These are phyloP conservation scores for Cosmia trapezina DNA, from an alignment of 2,888 invertebrate species.

Conservation along the genomic window DNA sequence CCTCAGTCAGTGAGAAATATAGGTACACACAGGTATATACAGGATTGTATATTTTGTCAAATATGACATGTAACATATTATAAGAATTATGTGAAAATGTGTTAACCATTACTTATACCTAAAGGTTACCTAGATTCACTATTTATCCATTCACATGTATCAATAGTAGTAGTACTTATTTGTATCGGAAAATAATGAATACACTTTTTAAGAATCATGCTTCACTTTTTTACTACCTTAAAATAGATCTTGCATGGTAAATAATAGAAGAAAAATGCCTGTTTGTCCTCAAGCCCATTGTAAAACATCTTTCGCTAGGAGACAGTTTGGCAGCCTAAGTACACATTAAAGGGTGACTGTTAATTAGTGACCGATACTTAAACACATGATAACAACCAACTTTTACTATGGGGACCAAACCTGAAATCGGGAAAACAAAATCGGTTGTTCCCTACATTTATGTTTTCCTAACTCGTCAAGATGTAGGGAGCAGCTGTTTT, in stretches of 20 bases:
- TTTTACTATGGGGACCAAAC: too few species aligned
- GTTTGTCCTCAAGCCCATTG: not conserved
- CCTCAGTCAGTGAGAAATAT: slow-evolving; percentile 2
- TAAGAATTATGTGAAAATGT: slow-evolving; percentile 32
- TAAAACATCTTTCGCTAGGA: not conserved
- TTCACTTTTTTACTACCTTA: slow-evolving; percentile 14
- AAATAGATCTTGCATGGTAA: not conserved
- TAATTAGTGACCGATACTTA: too few species aligned
- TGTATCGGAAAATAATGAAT: slow-evolving; percentile 27
- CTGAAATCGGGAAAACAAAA: too few species aligned
- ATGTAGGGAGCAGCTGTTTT: too few species aligned
- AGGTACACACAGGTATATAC: not conserved
- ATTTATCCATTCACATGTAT: slow-evolving; percentile 22
- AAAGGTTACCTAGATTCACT: slow-evolving; percentile 8
- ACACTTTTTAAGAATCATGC: slow-evolving; percentile 24
- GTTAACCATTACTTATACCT: slow-evolving; percentile 1
- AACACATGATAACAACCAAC: too few species aligned
- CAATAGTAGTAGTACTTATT: slow-evolving; percentile 27
- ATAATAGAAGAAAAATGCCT: not conserved
- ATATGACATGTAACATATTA: not conserved
- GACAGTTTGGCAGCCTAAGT: not conserved
- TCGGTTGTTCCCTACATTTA: too few species aligned
- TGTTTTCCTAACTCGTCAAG: too few species aligned
- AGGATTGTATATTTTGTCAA: slow-evolving; percentile 19
- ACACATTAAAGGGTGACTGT: not conserved